Percentiles rank a stretch among this genome's conserved stretches.
Conservation (phyloP, 2,113 vertebrate species). For the Nothocercus nigrocapillus region DNA sequence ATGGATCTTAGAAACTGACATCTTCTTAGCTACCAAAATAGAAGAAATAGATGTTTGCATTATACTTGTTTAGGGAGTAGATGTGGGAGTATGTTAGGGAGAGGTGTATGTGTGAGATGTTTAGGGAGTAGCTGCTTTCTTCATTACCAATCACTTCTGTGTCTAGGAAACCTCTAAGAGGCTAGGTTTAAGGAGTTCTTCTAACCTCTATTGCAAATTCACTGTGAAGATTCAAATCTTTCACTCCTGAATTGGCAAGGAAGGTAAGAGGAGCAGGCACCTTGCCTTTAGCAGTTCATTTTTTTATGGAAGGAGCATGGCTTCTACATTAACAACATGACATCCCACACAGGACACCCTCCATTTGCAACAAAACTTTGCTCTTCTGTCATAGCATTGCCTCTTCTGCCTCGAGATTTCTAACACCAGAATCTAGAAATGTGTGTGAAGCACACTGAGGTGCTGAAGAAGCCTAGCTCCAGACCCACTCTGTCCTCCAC, state of each 20-base stretch:
- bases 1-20: background rate
- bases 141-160: background rate
- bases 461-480: slow-evolving; percentile 1
- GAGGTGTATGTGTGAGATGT: too few species aligned
- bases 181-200: background rate
- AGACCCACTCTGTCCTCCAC: background rate
- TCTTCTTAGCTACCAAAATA: rapidly evolving
- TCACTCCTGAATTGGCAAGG: background rate
- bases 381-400: background rate
- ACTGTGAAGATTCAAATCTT: background rate
- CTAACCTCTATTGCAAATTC: background rate
- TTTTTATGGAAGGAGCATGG: rapidly evolving
- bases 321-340: background rate
- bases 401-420: slow-evolving; percentile 14
- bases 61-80: background rate
- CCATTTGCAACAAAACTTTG: background rate
- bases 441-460: background rate
- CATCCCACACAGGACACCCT: background rate
- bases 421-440: slow-evolving; percentile 1
- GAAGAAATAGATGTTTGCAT: rapidly evolving
- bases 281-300: background rate
- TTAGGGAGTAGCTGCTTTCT: background rate
- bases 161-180: background rate
- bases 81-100: too few species aligned
- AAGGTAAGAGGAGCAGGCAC: background rate